phyloP scores from a whole-genome alignment of 2,888 invertebrate genomes.

The Aromia moschata region DNA sequence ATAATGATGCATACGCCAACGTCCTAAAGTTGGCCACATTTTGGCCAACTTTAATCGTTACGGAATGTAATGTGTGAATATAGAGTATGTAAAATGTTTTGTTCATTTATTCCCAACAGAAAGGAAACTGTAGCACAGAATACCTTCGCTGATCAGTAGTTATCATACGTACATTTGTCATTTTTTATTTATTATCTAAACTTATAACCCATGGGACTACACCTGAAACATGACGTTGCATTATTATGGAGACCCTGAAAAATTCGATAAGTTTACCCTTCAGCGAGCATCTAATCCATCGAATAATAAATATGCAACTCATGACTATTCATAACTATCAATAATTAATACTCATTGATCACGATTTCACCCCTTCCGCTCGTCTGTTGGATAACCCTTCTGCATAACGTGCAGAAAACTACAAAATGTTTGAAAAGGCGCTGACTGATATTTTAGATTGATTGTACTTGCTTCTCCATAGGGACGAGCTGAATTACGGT shows the following conservation, averaged over 20 bases:
- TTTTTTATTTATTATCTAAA: not conserved
- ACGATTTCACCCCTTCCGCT: constrained; percentile 19
- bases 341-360: constrained; percentile 12
- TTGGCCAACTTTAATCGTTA: too few species aligned
- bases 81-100: too few species aligned
- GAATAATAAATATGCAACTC: constrained; percentile 44
- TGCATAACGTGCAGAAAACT: not conserved
- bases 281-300: constrained; percentile 24
- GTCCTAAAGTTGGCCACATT: too few species aligned
- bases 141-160: not conserved
- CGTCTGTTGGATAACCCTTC: constrained; percentile 9
- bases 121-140: too few species aligned
- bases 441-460: not conserved
- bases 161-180: not conserved
- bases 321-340: constrained; percentile 47
- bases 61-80: too few species aligned
- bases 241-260: constrained; percentile 6
- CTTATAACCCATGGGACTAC: too few species aligned
- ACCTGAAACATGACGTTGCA: constrained; percentile 30
- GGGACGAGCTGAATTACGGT: too few species aligned
- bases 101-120: too few species aligned
- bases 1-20: too few species aligned
- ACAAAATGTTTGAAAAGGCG: not conserved
- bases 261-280: constrained; percentile 25
- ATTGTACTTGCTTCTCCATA: too few species aligned